phyloP scores from a whole-genome alignment of 2,797 vertebrate species.

The Tenualosa thibaudeaui region DNA sequence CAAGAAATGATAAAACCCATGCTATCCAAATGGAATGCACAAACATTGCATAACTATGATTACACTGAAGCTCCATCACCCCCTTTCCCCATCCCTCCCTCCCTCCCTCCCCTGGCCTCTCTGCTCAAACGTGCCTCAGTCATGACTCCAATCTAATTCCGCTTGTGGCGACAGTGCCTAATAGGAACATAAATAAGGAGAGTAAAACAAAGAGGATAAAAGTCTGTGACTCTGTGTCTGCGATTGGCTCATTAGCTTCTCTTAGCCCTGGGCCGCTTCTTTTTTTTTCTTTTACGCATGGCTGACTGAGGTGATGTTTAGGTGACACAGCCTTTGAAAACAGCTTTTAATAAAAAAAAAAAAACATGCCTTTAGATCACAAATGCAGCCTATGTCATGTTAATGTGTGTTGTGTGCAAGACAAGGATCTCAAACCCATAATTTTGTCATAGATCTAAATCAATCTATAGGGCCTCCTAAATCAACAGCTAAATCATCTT shows the following conservation, averaged over 20 bases:
- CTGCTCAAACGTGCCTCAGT: background rate
- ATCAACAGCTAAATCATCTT: conserved; percentile 15
- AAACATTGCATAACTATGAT: conserved; percentile 16
- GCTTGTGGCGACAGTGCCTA: background rate
- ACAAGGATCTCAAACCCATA: background rate
- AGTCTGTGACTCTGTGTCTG: background rate
- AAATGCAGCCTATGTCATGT: background rate
- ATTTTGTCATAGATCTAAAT: background rate
- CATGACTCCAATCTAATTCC: background rate
- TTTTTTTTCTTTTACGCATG: background rate
- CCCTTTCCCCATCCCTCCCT: background rate
- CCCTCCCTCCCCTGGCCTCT: background rate
- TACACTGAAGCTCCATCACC: background rate
- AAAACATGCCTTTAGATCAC: background rate
- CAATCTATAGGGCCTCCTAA: background rate
- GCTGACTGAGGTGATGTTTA: background rate
- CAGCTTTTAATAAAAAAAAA: background rate
- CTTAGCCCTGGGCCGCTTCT: background rate
- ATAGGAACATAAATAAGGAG: background rate
- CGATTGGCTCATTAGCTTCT: background rate
- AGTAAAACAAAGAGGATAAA: background rate
- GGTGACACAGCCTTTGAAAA: background rate
- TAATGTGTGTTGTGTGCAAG: background rate
- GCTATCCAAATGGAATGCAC: conserved; percentile 18
- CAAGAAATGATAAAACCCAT: background rate